A percentile compares a stretch with the other conserved stretches of the same genome.
phyloP scores from a whole-genome alignment of 1,140 invertebrate species.

The Marisa cornuarietis region DNA sequence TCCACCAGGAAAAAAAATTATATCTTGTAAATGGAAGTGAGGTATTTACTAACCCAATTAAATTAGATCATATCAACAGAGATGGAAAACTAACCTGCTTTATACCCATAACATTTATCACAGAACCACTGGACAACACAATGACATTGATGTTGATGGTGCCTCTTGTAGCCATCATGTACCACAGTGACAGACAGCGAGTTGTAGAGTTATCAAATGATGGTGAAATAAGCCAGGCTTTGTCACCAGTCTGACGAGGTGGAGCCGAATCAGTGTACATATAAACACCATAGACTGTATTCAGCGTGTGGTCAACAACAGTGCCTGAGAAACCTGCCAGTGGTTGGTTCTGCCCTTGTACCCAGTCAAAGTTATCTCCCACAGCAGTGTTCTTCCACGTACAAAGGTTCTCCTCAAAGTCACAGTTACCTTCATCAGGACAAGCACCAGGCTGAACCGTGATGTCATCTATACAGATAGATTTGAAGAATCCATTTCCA shows the following conservation, averaged over 20 bases:
- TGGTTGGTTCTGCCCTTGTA: slow-evolving; percentile 38
- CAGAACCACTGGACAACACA: no score
- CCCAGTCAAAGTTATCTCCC: slow-evolving; percentile 59
- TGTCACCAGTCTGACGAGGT: slow-evolving; percentile 50
- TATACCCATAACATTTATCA: no score
- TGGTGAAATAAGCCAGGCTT: slow-evolving; percentile 47
- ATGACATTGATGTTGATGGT: slow-evolving; percentile 81
- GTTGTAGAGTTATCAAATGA: slow-evolving; percentile 37
- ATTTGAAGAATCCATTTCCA: slow-evolving; percentile 40
- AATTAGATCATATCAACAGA: no score
- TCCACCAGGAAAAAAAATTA: neutral
- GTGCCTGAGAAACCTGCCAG: slow-evolving; percentile 28
- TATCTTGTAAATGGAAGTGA: slow-evolving; percentile 34
- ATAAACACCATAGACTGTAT: slow-evolving; percentile 58
- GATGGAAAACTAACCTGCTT: no score
- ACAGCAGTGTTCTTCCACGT: slow-evolving; percentile 49
- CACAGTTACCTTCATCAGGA: slow-evolving; percentile 45
- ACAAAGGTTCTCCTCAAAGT: slow-evolving; percentile 58
- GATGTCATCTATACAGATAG: slow-evolving; percentile 59
- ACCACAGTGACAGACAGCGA: slow-evolving; percentile 72
- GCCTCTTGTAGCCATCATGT: slow-evolving; percentile 78
- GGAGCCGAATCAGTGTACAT: slow-evolving; percentile 57
- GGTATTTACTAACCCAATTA: slow-evolving; percentile 45
- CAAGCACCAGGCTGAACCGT: slow-evolving; percentile 18
- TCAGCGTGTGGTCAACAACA: slow-evolving; percentile 56